Evolutionary conservation across 2,797 vertebrate genomes (phyloP).

Genomic region (Coreius guichenoti): DNA sequence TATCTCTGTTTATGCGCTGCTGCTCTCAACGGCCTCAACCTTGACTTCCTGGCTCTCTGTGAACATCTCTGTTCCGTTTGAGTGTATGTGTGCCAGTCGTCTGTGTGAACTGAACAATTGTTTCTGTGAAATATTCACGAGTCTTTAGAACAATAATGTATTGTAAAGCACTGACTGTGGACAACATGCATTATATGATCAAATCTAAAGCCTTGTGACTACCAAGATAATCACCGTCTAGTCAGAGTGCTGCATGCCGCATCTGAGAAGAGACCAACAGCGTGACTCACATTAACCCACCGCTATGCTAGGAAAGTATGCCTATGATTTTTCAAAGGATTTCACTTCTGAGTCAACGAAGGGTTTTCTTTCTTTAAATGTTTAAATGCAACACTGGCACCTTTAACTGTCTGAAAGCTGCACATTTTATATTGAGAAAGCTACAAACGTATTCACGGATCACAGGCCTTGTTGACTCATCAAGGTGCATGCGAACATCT

Average conservation of each 20-base stretch:
- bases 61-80: constrained; percentile 37
- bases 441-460: not conserved
- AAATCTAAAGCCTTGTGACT: constrained; percentile 33
- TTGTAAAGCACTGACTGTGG: constrained; percentile 3
- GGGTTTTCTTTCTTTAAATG: not conserved
- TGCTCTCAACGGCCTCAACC: constrained; percentile 54
- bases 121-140: not conserved
- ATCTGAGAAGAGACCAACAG: constrained; percentile 1
- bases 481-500: not conserved
- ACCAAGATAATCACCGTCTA: constrained; percentile 18
- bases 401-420: not conserved
- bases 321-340: not conserved
- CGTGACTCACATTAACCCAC: constrained; percentile 20
- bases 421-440: not conserved
- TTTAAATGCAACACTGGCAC: not conserved
- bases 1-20: constrained; percentile 51
- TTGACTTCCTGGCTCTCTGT: constrained; percentile 59
- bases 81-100: constrained; percentile 4
- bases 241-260: not conserved
- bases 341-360: not conserved
- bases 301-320: not conserved
- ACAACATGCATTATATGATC: constrained; percentile 2
- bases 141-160: constrained; percentile 3
- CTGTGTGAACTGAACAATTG: constrained; percentile 12
- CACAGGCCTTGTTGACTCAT: not conserved